Percentiles rank a stretch among this genome's conserved stretches.
Conservation (phyloP, 2,888 invertebrate genomes). For the Limnephilus marmoratus region DNA sequence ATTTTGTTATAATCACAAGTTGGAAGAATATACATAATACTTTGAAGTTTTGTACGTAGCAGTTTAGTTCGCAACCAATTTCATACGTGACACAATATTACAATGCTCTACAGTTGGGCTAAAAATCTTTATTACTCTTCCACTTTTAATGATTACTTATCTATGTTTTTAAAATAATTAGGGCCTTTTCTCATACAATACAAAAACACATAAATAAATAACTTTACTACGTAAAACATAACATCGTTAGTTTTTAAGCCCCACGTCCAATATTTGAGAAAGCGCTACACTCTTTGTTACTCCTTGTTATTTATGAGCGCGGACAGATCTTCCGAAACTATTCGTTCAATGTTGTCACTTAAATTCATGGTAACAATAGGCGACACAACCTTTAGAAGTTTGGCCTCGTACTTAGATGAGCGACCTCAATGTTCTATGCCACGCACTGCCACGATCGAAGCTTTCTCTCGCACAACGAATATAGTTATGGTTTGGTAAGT, state of each 20-base stretch:
- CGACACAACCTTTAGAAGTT: background rate
- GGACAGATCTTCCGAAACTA: background rate
- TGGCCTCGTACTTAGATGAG: background rate
- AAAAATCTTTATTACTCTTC: background rate
- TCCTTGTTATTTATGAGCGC: background rate
- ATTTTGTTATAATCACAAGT: too few relatives aligned
- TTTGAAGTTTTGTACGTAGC: too few relatives aligned
- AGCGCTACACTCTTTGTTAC: background rate
- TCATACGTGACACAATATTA: too few relatives aligned
- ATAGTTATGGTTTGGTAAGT: background rate
- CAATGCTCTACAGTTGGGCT: too few relatives aligned
- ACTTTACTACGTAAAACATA: too few relatives aligned
- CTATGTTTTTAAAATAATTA: background rate
- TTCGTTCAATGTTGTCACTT: background rate
- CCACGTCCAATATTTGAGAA: background rate
- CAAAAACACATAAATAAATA: too few relatives aligned
- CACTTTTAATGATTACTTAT: background rate
- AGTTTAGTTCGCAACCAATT: too few relatives aligned
- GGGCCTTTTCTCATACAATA: too few relatives aligned
- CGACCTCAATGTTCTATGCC: background rate
- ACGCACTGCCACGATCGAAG: background rate
- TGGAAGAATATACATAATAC: too few relatives aligned
- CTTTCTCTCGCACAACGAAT: background rate
- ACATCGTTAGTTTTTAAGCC: too few relatives aligned
- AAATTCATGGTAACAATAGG: background rate